These are phyloP conservation scores for Ecliptopera silaceata DNA, from an alignment of 2,888 invertebrate genomes.

Conservation along the genomic window DNA sequence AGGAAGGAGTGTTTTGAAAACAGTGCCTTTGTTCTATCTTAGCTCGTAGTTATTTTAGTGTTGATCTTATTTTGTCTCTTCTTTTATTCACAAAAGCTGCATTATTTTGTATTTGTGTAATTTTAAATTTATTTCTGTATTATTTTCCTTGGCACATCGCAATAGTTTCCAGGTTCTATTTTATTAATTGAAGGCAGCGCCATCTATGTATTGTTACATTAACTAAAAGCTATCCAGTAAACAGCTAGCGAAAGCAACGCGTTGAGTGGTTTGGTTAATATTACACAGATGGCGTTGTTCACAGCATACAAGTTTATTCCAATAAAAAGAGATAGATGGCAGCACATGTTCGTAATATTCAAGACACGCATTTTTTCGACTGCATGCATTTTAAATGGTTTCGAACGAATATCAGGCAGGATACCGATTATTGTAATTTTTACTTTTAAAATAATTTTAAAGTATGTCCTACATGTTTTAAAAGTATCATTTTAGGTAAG, in stretches of 20 bases:
- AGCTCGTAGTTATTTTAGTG: slow-evolving; percentile 12
- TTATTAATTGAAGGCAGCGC: slow-evolving; percentile 16
- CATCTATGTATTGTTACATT: slow-evolving; percentile 17
- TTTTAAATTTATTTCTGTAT: no score
- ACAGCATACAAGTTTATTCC: neutral
- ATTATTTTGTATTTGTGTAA: no score
- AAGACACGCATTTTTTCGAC: neutral
- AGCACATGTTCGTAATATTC: slow-evolving; percentile 6
- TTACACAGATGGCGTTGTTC: slow-evolving; percentile 31
- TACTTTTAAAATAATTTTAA: no score
- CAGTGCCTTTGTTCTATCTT: slow-evolving; percentile 14
- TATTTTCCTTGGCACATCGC: no score
- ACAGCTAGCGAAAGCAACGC: neutral
- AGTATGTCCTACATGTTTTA: no score
- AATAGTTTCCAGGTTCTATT: neutral
- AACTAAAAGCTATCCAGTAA: slow-evolving; percentile 3
- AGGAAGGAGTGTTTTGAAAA: slow-evolving; percentile 8
- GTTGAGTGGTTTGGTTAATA: slow-evolving; percentile 2
- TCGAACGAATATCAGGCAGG: no score
- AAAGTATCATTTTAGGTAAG: no score
- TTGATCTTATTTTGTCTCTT: slow-evolving; percentile 4
- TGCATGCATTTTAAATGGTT: neutral
- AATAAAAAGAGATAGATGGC: slow-evolving; percentile 20
- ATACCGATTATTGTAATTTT: no score
- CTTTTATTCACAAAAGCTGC: no score